Base-by-base conservation (phyloP, 2,797 vertebrate species). In the Manis crassicaudata region DNA sequence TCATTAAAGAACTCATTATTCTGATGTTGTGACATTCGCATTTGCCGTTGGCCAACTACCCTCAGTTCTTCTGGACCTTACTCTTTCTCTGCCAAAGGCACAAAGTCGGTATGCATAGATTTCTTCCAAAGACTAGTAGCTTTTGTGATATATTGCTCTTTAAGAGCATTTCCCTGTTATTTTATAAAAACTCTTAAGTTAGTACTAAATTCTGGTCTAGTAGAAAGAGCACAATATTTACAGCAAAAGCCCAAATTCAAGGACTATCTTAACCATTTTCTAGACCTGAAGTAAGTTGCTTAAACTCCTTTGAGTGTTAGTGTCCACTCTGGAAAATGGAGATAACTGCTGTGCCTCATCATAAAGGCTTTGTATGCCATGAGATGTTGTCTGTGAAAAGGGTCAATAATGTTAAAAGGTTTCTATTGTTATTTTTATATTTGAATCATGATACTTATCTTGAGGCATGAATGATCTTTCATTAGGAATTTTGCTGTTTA, bases 401-500 rank as follows among this genome's bases (percentile, higher is more conserved):
- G 25, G 46, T 58, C 85, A 75, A 50, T 77, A 81, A 62, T 5
- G 23, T 90, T 80, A n/a, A 85, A 92, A 84, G 52, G 32, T 85
- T 77, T 92, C 82, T 58, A 25, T 60, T 29, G 62, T 54, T 90
- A 5, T 50, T 85, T 88, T 92, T 88, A 43, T 85, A 58, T 84
- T 81, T 88, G 76, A 81, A 40, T 81, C 89, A 52, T 1, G 35
- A 73, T 65, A 50, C 68, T 73, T 82, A 79, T 46, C 70, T 79
- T 95, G 88, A 94, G 60, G 58, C 70, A 43, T 9, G 21, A 84
- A 86, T 80, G 43, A 27, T 91, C 37, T 72, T 81, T 84, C 90
- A 62, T 58, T 54, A 90, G 82, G 46, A 82, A 79, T 77, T 82
- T 73, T 79, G 56, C 90, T 83, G 63, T 93, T 94, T 90, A 77